Base-by-base conservation (phyloP, 2,888 invertebrate species). In the Ommatoiulus sabulosus region DNA sequence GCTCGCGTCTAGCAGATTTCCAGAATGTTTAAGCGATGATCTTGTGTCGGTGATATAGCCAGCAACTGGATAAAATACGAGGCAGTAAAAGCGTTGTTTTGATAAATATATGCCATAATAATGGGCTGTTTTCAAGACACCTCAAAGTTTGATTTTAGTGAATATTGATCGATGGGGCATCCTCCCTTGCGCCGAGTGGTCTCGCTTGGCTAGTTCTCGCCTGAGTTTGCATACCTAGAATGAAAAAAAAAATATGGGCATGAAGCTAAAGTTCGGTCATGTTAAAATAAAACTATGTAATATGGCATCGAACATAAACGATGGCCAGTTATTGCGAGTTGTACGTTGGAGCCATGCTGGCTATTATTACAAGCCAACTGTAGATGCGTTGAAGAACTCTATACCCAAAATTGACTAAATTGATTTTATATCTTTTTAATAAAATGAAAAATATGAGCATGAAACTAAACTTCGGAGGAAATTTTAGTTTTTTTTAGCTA, bases 101-200 rank as follows among this genome's bases (percentile, higher is more conserved):
- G 24, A 72, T 72, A 72, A 72, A 72, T 72, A 72, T 72, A 24
- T 20, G 72, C 72, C 72, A 72, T 72, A n/a, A 72, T 24, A 72
- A n/a, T 24, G 24, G 24, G 8, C 24, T 24, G 24, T 24, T 72
- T 52, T 63, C 63, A 24, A 24, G 24, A 24, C 24, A 72, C 72
- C 72, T 72, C 24, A 72, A 72, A 72, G 72, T 72, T 24, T 72
- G 72, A 72, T 24, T 20, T 72, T 72, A 72, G 24, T 72, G 72
- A 72, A 72, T 20, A 7, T 24, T 72, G 72, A 72, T 72, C 20
- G 72, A 72, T 72, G 3, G 72, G 72, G 10, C 72, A 72, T 72
- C 24, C 72, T 72, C 10, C 72, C 24, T 24, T 72, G 72, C 10
- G 72, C 10, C 72, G 6, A 10, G 24, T 72, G 10, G 72, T 7